Conservation (phyloP, 2,797 vertebrate genomes). For the Tapirus indicus region DNA sequence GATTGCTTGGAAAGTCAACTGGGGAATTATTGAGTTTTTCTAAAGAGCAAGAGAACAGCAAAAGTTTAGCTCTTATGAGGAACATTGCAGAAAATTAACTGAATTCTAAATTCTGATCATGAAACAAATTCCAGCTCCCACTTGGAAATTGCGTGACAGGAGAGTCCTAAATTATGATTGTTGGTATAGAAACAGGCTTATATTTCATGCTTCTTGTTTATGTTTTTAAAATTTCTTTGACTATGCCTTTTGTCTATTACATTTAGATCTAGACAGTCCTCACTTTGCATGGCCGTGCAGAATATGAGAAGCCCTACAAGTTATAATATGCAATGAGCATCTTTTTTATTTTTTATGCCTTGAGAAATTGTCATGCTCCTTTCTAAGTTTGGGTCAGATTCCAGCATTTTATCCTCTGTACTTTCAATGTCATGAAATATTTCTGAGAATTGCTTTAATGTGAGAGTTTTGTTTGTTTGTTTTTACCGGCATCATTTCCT, state of each 20-base stretch:
- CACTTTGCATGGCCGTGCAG: no score
- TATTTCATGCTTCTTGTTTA: neutral
- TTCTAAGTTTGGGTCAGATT: neutral
- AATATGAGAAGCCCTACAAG: neutral
- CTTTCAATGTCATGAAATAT: neutral
- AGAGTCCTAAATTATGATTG: neutral
- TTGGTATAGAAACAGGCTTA: neutral
- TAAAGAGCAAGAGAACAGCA: neutral
- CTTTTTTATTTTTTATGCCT: neutral
- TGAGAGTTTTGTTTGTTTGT: neutral
- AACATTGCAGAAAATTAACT: neutral
- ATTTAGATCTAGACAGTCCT: neutral
- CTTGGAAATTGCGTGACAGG: neutral
- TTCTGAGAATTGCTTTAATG: neutral
- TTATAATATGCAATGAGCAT: neutral
- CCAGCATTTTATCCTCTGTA: neutral
- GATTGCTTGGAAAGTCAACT: neutral
- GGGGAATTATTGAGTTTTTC: neutral
- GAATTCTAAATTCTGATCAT: constrained; percentile 21
- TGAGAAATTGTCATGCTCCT: neutral
- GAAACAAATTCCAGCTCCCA: neutral
- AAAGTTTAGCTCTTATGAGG: neutral
- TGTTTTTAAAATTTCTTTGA: neutral
- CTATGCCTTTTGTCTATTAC: neutral
- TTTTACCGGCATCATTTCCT: neutral